Percentiles rank a stretch among this genome's conserved stretches.
Evolutionary conservation across 1,140 invertebrate genomes (phyloP).

Genomic region (Leptinotarsa undecemlineata): DNA sequence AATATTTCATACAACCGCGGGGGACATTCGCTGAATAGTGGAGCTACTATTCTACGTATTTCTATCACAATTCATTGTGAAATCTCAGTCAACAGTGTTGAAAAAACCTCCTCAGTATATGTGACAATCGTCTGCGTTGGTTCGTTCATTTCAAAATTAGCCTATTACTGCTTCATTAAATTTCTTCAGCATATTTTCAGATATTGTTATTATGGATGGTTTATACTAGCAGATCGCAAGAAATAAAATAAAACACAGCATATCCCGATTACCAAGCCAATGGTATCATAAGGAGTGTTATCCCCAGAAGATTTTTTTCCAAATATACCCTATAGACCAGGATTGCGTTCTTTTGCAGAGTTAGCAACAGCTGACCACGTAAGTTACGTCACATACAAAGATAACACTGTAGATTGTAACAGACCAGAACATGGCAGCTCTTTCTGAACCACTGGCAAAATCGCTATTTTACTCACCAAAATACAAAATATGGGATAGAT

Average conservation of each 20-base stretch:
- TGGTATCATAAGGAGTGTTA: slow-evolving; percentile 73
- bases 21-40: no score
- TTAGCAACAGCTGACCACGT: slow-evolving; percentile 98
- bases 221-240: slow-evolving; percentile 80
- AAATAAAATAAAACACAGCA: slow-evolving; percentile 94
- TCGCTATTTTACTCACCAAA: slow-evolving; percentile 82
- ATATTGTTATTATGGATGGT: slow-evolving; percentile 75
- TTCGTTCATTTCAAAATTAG: no score
- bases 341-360: slow-evolving; percentile 81
- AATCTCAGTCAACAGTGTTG: no score
- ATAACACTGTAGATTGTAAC: slow-evolving; percentile 90
- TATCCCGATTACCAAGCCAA: slow-evolving; percentile 92
- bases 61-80: no score
- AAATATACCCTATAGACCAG: slow-evolving; percentile 63
- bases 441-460: slow-evolving; percentile 93
- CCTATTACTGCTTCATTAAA: slow-evolving; percentile 59
- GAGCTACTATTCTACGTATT: no score
- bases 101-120: no score
- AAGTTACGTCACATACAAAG: slow-evolving; percentile 91
- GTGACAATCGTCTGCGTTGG: no score
- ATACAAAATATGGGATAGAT: slow-evolving; percentile 93
- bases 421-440: slow-evolving; percentile 81
- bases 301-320: slow-evolving; percentile 47
- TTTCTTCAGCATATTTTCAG: slow-evolving; percentile 74
- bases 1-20: no score